Base-by-base conservation (phyloP, 2,113 vertebrate genomes). In the Neodon shergylaensis region DNA sequence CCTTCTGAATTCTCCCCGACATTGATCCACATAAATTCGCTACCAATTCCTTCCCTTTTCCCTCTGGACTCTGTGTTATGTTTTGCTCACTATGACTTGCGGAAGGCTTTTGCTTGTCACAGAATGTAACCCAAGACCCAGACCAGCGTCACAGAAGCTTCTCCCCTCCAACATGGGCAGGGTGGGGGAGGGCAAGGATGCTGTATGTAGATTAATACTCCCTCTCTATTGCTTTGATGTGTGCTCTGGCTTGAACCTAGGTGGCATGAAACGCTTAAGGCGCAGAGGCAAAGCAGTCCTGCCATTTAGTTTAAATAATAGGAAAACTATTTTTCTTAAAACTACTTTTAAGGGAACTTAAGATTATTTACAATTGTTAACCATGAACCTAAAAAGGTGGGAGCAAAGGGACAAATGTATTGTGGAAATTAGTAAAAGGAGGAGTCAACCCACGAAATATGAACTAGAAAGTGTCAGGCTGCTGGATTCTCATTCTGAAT, bases 281-380 rank as follows among this genome's bases (percentile, higher is more conserved):
- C 74, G 4, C 21, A 78, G 93, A 92, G 44, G 3, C 52, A 11
- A 83, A 86, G 19, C 10, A 91, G 13, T 49, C 12, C 11, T 14
- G 49, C 49, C 49, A 52, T 52, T 52, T 52, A 52, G 12, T 52
- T 52, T 52, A 52, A 52, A 52, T 52, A 52, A 52, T 13, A 52
- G 49, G 49, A 52, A 52, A 52, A 52, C 49, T 52, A 14, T 52
- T 52, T 52, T 52, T 52, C 49, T 52, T 52, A 52, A 52, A 52
- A 52, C 12, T 52, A 63, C 28, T 73, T 90, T 90, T 92, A 28
- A 92, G 93, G 84, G 3, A n/a, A 70, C 13, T n/a, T 72, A 49
- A 54, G 42, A 82, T 54, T 4, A 88, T 24, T 87, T 73, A 47
- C 19, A 88, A 33, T 78, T 87, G 36, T 90, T 92, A 49, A 86